Percentiles rank a stretch among this genome's conserved stretches.
phyloP scores from a whole-genome alignment of 2,888 invertebrate genomes.

The Drosophila mimetica region DNA sequence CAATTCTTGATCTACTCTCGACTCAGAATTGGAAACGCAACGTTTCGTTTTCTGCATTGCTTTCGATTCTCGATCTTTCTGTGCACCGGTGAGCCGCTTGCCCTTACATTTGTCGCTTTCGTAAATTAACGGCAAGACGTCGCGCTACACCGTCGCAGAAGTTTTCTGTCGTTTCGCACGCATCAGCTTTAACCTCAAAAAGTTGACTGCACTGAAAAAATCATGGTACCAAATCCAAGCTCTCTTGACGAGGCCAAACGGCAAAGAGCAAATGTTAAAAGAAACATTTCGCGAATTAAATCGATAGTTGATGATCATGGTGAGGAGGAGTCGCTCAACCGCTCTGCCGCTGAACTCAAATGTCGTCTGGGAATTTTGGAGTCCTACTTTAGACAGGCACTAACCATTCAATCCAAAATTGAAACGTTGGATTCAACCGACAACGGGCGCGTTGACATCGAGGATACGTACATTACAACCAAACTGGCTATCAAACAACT shows the following conservation, averaged over 20 bases:
- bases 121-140: slow-evolving; percentile 1
- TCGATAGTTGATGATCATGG: background rate
- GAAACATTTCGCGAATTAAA: too few species aligned
- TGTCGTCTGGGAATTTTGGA: background rate
- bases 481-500: too few species aligned
- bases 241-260: too few species aligned
- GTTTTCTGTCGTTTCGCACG: slow-evolving; percentile 1
- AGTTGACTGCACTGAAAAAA: too few species aligned
- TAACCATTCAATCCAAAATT: background rate
- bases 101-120: too few species aligned
- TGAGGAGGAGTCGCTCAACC: background rate
- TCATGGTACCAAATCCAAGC: too few species aligned
- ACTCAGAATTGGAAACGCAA: background rate
- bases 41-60: slow-evolving; percentile 1
- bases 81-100: background rate
- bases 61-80: background rate
- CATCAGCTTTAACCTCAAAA: background rate
- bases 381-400: slow-evolving; percentile 2
- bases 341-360: background rate
- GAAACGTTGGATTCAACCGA: background rate
- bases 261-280: too few species aligned
- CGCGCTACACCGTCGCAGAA: background rate
- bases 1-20: slow-evolving; percentile 1
- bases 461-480: too few species aligned
- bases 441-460: too few species aligned